Evolutionary conservation across 2,888 invertebrate species (phyloP), one percentile per base, ranked within the genome.

Genomic region (Trichogramma evanescens): DNA sequence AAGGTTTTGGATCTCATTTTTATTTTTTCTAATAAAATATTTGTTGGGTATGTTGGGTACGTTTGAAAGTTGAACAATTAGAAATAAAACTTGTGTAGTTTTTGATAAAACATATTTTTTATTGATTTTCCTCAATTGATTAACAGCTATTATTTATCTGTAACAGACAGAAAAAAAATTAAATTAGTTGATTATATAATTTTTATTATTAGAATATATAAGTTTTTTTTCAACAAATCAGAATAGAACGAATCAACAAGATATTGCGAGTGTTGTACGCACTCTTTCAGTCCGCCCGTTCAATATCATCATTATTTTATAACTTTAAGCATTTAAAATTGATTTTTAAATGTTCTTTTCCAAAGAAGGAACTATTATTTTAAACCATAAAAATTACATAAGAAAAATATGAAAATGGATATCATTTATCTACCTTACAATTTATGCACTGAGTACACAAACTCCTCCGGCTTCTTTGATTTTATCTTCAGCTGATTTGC

Each of bases 381-480:
- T 26, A 26, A 26, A 26, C 3, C 3, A 2, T 26, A 26, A 26
- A 26, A 26, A 26, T 26, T 26, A 26, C 2, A 26, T 26, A 26
- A 26, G 26, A 26, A 2, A 26, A 26, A 26, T 26, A 26, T 26
- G 3, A 26, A 26, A 26, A 26, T 26, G 26, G 26, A 26, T 26
- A 26, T 26, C 26, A 26, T 26, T 26, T 26, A 26, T 26, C 2
- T 67, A 73, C 71, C 67, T 56, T 62, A 56, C 64, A 46, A 54
- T 65, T 89, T 89, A 98, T 74, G 96, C 95, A 77, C 91, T 89
- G 79, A 99, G 83, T 72, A 99, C 89, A 81, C 99, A 99, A 70
- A 89, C 95, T 73, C 99, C 99, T 69, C 99, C 99, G 70, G 90
- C 96, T 76, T 88, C 87, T 84, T 97, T 97, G 78, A 99, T 97